Conservation (phyloP, 1,140 invertebrate genomes). For the Kradibia gibbosae region DNA sequence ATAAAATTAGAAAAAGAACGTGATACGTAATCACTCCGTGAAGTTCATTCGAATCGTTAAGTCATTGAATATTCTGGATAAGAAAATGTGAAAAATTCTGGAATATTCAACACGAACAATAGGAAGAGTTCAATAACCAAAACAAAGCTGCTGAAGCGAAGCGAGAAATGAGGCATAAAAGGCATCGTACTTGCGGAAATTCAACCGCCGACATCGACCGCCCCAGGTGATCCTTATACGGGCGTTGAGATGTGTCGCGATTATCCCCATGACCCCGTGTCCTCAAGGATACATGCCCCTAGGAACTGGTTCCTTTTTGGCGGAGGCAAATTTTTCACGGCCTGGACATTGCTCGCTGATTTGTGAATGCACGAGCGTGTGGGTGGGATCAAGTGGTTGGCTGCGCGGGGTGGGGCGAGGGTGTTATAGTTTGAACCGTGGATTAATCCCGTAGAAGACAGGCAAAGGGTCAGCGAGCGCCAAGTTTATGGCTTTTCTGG, state of each 20-base stretch:
- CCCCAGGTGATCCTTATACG: constrained; percentile 30
- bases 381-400: not conserved
- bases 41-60: too few relatives aligned
- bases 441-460: constrained; percentile 15
- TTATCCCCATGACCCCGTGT: constrained; percentile 51
- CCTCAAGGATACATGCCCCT: not conserved
- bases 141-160: not conserved
- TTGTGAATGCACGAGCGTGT: not conserved
- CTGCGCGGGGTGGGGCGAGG: not conserved
- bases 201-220: not conserved
- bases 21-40: too few relatives aligned
- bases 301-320: constrained; percentile 29
- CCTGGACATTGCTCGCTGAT: not conserved
- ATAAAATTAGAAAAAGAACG: too few relatives aligned
- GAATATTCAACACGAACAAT: too few relatives aligned
- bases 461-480: not conserved
- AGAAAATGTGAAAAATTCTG: too few relatives aligned
- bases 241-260: constrained; percentile 37
- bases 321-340: not conserved
- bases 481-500: constrained; percentile 2
- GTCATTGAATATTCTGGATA: too few relatives aligned
- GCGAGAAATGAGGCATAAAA: too few relatives aligned
- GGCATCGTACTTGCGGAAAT: not conserved
- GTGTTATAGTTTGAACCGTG: not conserved
- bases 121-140: not conserved